Evolutionary conservation across 2,888 invertebrate genomes (phyloP).

Genomic region (Drosophila engyochracea): DNA sequence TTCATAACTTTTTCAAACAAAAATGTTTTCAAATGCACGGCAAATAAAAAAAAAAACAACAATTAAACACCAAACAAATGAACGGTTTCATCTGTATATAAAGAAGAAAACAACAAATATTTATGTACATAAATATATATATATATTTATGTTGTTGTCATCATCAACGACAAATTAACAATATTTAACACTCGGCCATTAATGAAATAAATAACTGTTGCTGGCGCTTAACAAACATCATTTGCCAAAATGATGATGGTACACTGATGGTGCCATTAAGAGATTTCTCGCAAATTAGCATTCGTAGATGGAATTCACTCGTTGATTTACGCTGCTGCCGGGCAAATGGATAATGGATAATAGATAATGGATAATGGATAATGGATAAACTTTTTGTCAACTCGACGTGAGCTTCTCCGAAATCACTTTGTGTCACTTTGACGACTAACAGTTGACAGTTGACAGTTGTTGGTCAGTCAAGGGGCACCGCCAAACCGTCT

Average conservation of each 20-base stretch:
- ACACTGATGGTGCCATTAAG: slow-evolving; percentile 23
- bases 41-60: slow-evolving; percentile 13
- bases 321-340: slow-evolving; percentile 23
- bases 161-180: slow-evolving; percentile 38
- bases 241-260: slow-evolving; percentile 20
- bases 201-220: slow-evolving; percentile 48
- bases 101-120: slow-evolving; percentile 16
- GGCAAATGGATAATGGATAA: slow-evolving; percentile 1
- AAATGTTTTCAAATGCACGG: slow-evolving; percentile 27
- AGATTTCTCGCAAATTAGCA: slow-evolving; percentile 32
- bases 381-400: slow-evolving; percentile 10
- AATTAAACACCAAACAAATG: slow-evolving; percentile 19
- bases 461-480: not conserved
- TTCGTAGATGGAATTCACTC: slow-evolving; percentile 11
- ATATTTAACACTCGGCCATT: slow-evolving; percentile 44
- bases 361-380: not conserved
- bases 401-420: not conserved
- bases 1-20: slow-evolving; percentile 47
- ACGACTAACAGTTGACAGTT: not conserved
- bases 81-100: slow-evolving; percentile 7
- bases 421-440: slow-evolving; percentile 23
- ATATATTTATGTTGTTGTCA: slow-evolving; percentile 12
- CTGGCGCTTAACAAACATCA: slow-evolving; percentile 31
- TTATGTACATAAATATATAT: not conserved
- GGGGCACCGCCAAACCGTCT: slow-evolving; percentile 10